phyloP scores from a whole-genome alignment of 2,797 vertebrate genomes.

The Chaetodon trifasciatus region DNA sequence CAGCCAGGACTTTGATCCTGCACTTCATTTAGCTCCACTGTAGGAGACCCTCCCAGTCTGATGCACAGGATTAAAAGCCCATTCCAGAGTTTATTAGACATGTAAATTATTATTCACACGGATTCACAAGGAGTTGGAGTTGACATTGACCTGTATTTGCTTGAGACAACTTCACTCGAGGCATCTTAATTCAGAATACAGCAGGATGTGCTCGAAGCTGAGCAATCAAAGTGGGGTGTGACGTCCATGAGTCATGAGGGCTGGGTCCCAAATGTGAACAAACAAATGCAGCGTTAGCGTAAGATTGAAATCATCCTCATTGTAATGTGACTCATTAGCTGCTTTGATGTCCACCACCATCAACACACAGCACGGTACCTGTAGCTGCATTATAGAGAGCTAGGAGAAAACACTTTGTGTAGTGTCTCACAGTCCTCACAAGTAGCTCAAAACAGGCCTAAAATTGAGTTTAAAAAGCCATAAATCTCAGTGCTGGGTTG shows the following conservation, averaged over 20 bases:
- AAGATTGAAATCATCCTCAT: neutral
- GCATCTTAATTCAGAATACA: constrained; percentile 14
- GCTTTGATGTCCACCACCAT: constrained; percentile 6
- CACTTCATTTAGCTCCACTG: constrained; percentile 62
- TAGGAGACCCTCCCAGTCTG: constrained; percentile 53
- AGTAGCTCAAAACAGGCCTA: too few relatives aligned
- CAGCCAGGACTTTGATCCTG: constrained; percentile 71
- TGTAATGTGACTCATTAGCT: too few relatives aligned
- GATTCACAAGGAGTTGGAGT: constrained; percentile 19
- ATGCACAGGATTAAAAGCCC: constrained; percentile 56
- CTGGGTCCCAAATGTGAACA: neutral
- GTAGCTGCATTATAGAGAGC: neutral
- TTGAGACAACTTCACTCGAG: constrained; percentile 2
- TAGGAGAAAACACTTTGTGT: neutral
- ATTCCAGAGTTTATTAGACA: constrained; percentile 52
- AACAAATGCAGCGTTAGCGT: neutral
- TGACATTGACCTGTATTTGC: constrained; percentile 20
- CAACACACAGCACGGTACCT: neutral
- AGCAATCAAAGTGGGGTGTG: neutral
- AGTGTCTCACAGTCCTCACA: too few relatives aligned
- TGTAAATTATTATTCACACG: constrained; percentile 34
- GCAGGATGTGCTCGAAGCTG: neutral
- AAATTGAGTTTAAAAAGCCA: too few relatives aligned
- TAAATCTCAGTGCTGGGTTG: too few relatives aligned
- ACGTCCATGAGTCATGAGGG: neutral